Evolutionary conservation across 1,140 invertebrate genomes (phyloP), one percentile per base, ranked within the genome.

Genomic region (Teleopsis dalmanni): DNA sequence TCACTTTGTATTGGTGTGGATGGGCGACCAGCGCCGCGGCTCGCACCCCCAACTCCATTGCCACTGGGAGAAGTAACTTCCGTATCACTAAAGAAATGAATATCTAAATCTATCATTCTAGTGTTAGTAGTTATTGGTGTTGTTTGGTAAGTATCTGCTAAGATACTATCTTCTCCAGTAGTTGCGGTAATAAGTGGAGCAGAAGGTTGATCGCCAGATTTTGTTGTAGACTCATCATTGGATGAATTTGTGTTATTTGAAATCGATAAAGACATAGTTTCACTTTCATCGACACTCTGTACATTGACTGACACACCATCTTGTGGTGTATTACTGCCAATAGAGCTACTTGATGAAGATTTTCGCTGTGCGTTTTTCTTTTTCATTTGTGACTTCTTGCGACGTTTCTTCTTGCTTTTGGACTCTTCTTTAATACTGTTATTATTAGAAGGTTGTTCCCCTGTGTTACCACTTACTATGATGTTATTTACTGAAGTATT

Each of bases 11-110:
- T 83, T 7, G 91, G 88, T 22, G 87, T 85, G 48, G 82, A 79
- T 44, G 84, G 80, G 52, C 89, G 78, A 9, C 85, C 85, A 58
- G 75, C 56, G 21, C 54, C 48, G 27, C 47, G 47, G 18, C 51
- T 54, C 9, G 44, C 52, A 4, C 53, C 57, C 7, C 47, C 25
- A 0, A 34, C 47, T 4, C 56, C 56, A 11, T 53, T 55, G 13
- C 57, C 38, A 7, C 53, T 51, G 2, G 67, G 53, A 9, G 63
- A 52, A 16, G 57, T 57, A 21, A 90, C 73, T 74, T 95, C 92
- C 1, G 87, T 89, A 59, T 95, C 91, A 67, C 91, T 95, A 66
- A 92, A 94, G 69, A 94, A 94, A 65, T 91, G 87, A 50, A 86
- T 82, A 68, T 88, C 84, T 11, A 78, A 75, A 58, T 83, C 75